Evolutionary conservation across 1,140 invertebrate genomes (phyloP), one percentile per base, ranked within the genome.

Genomic region (Drosophila persimilis): DNA sequence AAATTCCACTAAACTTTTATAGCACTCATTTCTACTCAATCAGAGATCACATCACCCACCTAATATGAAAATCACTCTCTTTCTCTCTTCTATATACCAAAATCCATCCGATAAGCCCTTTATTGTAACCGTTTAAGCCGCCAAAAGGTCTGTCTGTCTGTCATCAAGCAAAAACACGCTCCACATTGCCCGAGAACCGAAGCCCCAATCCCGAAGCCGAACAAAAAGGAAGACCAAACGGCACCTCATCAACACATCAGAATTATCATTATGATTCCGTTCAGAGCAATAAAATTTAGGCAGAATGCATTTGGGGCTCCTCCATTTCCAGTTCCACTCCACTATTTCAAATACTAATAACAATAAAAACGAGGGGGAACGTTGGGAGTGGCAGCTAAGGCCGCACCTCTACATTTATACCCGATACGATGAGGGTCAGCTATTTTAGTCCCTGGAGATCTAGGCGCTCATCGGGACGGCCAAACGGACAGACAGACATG

Each of bases 181-280:
- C 56, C 80, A 79, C 45, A 75, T 84, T 84, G 66, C 50, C 56
- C 65, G 75, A 61, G 52, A 26, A 17, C 9, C 17, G 13, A 9
- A 26, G 22, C 24, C n/a, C 35, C 51, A 13, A 53, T 1, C 17
- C 31, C 5, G 20, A 8, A 17, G 5, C 15, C 1, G 8, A 35
- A 52, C 2, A 11, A 17, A 20, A n/a, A 22, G 41, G 17, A 63
- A 53, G 48, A 86, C 81, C 73, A 81, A 81, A 80, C 83, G 78
- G 78, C 81, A 86, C 81, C 81, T 86, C 81, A 86, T 86, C 81
- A 86, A 86, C 81, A 86, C 81, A 86, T 85, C 83, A 86, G 81
- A 83, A 86, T 86, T 86, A 88, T 78, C 78, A 88, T 77, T 71
- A 80, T 71, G 66, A 80, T 77, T 70, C 66, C 66, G 56, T 41